Evolutionary conservation across 1,140 invertebrate species (phyloP).

Genomic region (Sweltsa coloradensis): DNA sequence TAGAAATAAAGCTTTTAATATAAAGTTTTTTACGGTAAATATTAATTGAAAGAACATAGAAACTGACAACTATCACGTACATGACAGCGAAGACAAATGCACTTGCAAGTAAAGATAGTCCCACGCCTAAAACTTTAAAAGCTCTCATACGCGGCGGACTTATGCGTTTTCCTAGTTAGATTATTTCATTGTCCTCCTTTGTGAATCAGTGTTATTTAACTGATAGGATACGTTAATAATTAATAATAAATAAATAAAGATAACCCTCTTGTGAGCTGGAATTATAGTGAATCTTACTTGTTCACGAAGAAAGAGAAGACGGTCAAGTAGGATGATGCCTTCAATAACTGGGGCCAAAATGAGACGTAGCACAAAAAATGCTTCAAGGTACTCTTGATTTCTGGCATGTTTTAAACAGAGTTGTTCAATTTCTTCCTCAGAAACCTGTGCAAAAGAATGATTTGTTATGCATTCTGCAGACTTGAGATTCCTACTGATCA

Average conservation of each 20-base stretch:
- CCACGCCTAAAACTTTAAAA: neutral
- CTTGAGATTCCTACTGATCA: too few relatives aligned
- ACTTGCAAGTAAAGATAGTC: neutral
- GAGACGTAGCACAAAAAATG: slow-evolving; percentile 72
- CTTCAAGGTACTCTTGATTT: slow-evolving; percentile 49
- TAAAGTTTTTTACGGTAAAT: too few relatives aligned
- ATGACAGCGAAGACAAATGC: too few relatives aligned
- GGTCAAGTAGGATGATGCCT: slow-evolving; percentile 70
- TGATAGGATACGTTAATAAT: neutral
- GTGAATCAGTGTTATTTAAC: neutral
- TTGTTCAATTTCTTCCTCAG: slow-evolving; percentile 33
- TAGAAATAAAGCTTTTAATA: too few relatives aligned
- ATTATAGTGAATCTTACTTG: slow-evolving; percentile 28
- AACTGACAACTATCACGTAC: too few relatives aligned
- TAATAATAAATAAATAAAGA: neutral
- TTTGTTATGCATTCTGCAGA: too few relatives aligned
- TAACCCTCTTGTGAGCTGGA: neutral
- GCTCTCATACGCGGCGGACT: neutral
- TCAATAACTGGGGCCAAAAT: slow-evolving; percentile 74
- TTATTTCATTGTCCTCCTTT: neutral
- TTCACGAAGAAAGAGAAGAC: slow-evolving; percentile 66
- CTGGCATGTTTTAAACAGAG: slow-evolving; percentile 32
- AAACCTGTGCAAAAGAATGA: slow-evolving; percentile 33
- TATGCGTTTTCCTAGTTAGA: neutral
- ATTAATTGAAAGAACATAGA: too few relatives aligned